phyloP scores from a whole-genome alignment of 2,888 invertebrate species.

The Pediacus dermestoides region DNA sequence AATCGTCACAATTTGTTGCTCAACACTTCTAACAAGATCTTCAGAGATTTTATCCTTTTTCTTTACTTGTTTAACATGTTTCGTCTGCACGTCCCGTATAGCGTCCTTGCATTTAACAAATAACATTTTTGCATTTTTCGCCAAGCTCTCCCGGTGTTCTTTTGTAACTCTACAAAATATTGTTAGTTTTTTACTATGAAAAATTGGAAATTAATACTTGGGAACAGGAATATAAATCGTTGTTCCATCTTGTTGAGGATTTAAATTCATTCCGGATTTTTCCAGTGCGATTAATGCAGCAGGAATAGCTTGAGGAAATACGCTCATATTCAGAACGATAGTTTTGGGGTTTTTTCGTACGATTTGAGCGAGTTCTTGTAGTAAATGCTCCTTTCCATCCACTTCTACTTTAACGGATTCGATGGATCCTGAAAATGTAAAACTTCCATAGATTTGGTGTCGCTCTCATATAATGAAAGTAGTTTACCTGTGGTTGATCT shows the following conservation, averaged over 20 bases:
- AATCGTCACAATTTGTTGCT: constrained; percentile 66
- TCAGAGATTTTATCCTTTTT: constrained; percentile 66
- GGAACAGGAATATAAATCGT: constrained; percentile 84
- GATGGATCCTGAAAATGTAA: constrained; percentile 59
- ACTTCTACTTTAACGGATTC: constrained; percentile 72
- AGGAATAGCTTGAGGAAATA: constrained; percentile 83
- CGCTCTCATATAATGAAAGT: too few species aligned
- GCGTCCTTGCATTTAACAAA: constrained; percentile 75
- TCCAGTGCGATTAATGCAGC: constrained; percentile 71
- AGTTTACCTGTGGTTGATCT: constrained; percentile 67
- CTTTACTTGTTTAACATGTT: constrained; percentile 67
- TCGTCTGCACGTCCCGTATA: constrained; percentile 73
- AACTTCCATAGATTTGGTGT: too few species aligned
- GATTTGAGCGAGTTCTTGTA: constrained; percentile 87
- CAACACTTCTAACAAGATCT: constrained; percentile 65
- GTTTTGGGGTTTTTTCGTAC: constrained; percentile 83
- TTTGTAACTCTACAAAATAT: constrained; percentile 65
- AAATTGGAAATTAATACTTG: constrained; percentile 54
- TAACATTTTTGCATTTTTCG: constrained; percentile 81
- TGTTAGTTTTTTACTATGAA: constrained; percentile 5
- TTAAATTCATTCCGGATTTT: constrained; percentile 84
- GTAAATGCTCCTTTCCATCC: constrained; percentile 74
- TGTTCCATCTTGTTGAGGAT: constrained; percentile 93
- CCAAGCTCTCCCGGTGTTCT: constrained; percentile 84
- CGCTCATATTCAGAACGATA: constrained; percentile 76